Evolutionary conservation across 2,888 invertebrate species (phyloP).

Genomic region (Siphlonurus alternatus): DNA sequence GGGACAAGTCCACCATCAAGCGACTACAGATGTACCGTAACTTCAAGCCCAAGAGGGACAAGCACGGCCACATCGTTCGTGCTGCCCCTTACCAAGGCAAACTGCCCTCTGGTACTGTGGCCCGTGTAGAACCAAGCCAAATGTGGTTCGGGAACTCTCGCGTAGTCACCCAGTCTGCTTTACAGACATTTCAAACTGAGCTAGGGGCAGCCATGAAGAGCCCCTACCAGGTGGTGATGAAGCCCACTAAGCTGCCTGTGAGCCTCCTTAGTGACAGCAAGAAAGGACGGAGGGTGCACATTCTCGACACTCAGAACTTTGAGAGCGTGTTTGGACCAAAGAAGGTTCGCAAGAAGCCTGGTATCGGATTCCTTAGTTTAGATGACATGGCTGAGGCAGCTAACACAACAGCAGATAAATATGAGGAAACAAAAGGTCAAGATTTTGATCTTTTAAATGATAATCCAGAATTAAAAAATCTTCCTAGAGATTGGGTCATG

Average conservation of each 20-base stretch:
- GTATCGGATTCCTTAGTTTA: constrained; percentile 42
- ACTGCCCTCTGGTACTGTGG: constrained; percentile 73
- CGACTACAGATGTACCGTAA: constrained; percentile 96
- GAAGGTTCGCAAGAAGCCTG: constrained; percentile 73
- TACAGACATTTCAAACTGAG: constrained; percentile 86
- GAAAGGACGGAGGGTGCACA: constrained; percentile 79
- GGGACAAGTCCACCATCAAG: constrained; percentile 88
- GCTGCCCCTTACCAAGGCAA: constrained; percentile 93
- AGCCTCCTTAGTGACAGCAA: constrained; percentile 84
- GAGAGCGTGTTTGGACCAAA: constrained; percentile 91
- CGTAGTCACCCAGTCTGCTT: constrained; percentile 80
- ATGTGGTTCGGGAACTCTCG: constrained; percentile 99
- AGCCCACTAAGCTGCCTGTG: constrained; percentile 84
- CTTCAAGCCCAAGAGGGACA: constrained; percentile 87
- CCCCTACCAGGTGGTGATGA: constrained; percentile 96
- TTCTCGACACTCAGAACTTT: constrained; percentile 90
- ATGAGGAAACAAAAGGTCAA: constrained; percentile 50
- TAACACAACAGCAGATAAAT: constrained; percentile 52
- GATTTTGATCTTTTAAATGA: constrained; percentile 75
- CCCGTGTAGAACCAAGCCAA: constrained; percentile 93
- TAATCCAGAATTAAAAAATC: constrained; percentile 53
- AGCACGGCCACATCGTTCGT: constrained; percentile 66
- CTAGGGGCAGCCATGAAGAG: constrained; percentile 87
- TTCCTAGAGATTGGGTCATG: constrained; percentile 86
- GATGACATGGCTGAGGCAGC: constrained; percentile 58